These are phyloP conservation scores for Tragulus kanchil DNA, from an alignment of 2,113 vertebrate species.

Conservation along the genomic window DNA sequence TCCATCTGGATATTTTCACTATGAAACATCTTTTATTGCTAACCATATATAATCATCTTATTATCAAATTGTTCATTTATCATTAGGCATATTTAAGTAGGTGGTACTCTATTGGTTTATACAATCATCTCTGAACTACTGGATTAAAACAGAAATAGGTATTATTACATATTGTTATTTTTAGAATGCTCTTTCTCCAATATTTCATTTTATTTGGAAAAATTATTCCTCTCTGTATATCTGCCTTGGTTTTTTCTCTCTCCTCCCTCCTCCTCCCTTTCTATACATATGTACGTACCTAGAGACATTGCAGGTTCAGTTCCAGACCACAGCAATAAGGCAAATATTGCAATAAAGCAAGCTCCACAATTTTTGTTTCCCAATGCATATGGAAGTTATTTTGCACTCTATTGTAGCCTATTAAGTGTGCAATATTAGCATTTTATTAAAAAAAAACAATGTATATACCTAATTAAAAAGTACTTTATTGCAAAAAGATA, in stretches of 20 bases:
- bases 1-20: neutral
- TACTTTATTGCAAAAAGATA: neutral
- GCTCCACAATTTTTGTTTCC: neutral
- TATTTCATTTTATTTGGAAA: neutral
- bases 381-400: neutral
- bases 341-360: neutral
- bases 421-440: neutral
- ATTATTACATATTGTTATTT: neutral
- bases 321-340: neutral
- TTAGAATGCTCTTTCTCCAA: neutral
- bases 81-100: slow-evolving; percentile 24
- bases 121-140: neutral
- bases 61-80: neutral
- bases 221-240: neutral
- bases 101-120: neutral
- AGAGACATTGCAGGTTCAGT: neutral
- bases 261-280: neutral
- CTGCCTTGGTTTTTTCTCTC: neutral
- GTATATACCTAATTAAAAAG: neutral
- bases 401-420: neutral
- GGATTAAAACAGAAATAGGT: neutral
- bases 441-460: neutral
- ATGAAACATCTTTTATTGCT: slow-evolving; percentile 21
- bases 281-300: neutral
- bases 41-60: slow-evolving; percentile 49